These are phyloP conservation scores for Mesorhabditis belari DNA, from an alignment of 2,888 invertebrate species.

Conservation along the genomic window DNA sequence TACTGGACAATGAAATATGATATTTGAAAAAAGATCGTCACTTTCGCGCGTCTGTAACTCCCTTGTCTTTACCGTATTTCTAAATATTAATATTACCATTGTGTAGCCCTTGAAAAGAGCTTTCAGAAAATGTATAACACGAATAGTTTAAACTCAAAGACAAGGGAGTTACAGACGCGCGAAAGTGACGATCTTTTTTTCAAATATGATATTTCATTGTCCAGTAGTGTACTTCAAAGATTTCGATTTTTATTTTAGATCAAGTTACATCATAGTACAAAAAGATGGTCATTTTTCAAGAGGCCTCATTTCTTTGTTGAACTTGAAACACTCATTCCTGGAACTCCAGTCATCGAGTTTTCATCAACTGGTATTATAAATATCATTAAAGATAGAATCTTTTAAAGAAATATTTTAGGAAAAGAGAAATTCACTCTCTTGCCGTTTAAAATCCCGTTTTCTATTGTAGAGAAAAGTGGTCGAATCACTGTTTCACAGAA, in stretches of 20 bases:
- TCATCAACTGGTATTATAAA: slow-evolving; percentile 6
- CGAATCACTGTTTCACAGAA: slow-evolving; percentile 1
- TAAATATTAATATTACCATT: too few species aligned
- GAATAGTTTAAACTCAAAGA: too few species aligned
- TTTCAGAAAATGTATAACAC: too few species aligned
- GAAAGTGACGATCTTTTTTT: too few species aligned
- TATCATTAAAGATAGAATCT: not conserved
- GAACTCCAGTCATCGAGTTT: slow-evolving; percentile 15
- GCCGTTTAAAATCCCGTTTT: slow-evolving; percentile 5
- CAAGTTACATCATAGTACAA: slow-evolving; percentile 2
- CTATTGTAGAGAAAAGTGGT: slow-evolving; percentile 5
- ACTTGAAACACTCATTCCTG: slow-evolving; percentile 8
- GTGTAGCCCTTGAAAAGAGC: too few species aligned
- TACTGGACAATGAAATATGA: too few species aligned
- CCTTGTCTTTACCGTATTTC: too few species aligned
- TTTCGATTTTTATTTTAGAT: not conserved
- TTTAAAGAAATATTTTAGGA: not conserved
- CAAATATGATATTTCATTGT: too few species aligned
- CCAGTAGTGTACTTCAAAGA: too few species aligned
- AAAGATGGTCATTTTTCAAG: slow-evolving; percentile 24
- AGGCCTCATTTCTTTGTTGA: slow-evolving; percentile 12
- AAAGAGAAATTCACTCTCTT: not conserved
- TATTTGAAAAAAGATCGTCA: too few species aligned
- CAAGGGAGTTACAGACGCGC: too few species aligned
- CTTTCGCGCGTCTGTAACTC: too few species aligned